Evolutionary conservation across 2,888 invertebrate species (phyloP).

Genomic region (Cantharis flavilabris): DNA sequence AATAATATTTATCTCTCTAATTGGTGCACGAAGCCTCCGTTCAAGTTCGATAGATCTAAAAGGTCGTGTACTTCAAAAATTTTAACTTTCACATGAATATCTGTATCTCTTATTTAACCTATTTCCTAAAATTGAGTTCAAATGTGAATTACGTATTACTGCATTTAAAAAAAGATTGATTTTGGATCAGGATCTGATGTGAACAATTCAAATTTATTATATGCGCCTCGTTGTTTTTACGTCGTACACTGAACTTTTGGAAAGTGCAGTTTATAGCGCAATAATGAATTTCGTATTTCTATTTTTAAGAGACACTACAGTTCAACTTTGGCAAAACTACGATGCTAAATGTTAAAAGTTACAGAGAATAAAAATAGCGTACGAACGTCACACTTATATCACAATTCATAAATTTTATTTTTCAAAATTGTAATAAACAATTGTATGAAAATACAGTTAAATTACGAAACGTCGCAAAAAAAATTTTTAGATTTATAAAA

Average conservation of each 20-base stretch:
- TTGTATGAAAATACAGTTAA: neutral
- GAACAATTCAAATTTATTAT: neutral
- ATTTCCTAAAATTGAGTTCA: neutral
- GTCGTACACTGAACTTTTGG: neutral
- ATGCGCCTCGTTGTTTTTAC: neutral
- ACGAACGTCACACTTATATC: slow-evolving; percentile 16
- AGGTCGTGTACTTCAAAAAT: neutral
- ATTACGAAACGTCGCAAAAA: neutral
- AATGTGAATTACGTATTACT: neutral
- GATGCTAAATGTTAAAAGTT: neutral
- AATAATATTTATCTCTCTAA: neutral
- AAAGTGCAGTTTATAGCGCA: neutral
- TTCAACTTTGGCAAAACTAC: slow-evolving; percentile 16
- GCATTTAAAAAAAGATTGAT: neutral
- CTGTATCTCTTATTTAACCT: neutral
- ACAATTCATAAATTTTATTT: neutral
- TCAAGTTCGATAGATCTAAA: neutral
- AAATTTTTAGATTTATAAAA: neutral
- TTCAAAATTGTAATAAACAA: neutral
- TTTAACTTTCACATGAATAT: neutral
- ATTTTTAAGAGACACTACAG: slow-evolving; percentile 14
- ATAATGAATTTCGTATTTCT: slow-evolving; percentile 1
- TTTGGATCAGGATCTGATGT: neutral
- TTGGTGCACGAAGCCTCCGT: neutral
- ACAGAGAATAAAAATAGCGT: slow-evolving; percentile 11